Percentiles rank a stretch among this genome's conserved stretches.
Evolutionary conservation across 2,113 vertebrate species (phyloP).

Genomic region (Chloebia gouldiae): DNA sequence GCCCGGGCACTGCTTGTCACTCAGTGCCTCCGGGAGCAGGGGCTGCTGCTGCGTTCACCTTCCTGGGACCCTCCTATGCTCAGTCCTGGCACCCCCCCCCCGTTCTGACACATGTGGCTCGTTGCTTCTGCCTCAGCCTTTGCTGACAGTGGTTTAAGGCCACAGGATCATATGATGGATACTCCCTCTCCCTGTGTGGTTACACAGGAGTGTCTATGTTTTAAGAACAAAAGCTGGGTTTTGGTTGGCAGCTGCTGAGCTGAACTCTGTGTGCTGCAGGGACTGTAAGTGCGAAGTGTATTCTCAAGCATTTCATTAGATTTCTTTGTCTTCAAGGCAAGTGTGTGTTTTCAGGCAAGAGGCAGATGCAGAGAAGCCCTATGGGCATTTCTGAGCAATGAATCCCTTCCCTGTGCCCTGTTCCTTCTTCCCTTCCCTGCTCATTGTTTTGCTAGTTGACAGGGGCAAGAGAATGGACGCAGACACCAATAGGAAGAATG

Average conservation of each 20-base stretch:
- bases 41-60: background rate
- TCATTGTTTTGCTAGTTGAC: background rate
- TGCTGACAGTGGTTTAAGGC: background rate
- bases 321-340: background rate
- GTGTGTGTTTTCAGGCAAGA: background rate
- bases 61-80: background rate
- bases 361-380: background rate
- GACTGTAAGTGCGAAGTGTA: background rate
- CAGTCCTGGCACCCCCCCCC: background rate
- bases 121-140: background rate
- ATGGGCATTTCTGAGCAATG: background rate
- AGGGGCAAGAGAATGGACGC: background rate
- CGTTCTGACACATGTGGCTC: background rate
- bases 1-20: background rate
- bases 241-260: background rate
- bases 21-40: background rate
- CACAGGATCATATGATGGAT: rapidly evolving
- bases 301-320: background rate
- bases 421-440: background rate
- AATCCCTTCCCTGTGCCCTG: background rate
- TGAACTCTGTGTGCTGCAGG: background rate
- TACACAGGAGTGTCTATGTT: background rate
- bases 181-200: background rate
- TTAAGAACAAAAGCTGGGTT: background rate
- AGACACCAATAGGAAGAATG: background rate